Evolutionary conservation across 2,797 vertebrate species (phyloP).

Genomic region (Geotrypetes seraphini): DNA sequence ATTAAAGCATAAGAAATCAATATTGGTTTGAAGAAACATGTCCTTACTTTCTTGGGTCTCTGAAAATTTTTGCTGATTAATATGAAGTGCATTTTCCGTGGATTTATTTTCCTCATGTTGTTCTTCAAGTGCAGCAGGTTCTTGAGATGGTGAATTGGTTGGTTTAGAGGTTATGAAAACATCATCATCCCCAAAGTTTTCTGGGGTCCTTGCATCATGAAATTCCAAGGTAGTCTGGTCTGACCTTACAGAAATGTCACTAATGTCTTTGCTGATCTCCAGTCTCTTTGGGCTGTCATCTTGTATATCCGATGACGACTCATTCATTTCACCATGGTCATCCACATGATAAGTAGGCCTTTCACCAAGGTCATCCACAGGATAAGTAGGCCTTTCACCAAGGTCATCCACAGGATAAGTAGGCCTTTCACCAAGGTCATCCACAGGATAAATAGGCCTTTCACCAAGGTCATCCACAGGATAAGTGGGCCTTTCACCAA

Average conservation of each 20-base stretch:
- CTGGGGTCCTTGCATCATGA: conserved; percentile 61
- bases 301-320: conserved; percentile 9
- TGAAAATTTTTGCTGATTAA: conserved; percentile 4
- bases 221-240: conserved; percentile 72
- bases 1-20: too few relatives aligned
- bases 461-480: conserved; percentile 13
- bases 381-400: neutral
- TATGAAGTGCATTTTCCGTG: neutral
- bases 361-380: conserved; percentile 13
- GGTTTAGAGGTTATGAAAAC: conserved; percentile 36
- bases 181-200: conserved; percentile 43
- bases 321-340: conserved; percentile 13
- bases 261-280: conserved; percentile 53
- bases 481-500: conserved; percentile 8
- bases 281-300: conserved; percentile 23
- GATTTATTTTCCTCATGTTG: neutral
- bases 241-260: conserved; percentile 51
- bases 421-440: neutral
- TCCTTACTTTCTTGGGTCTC: conserved; percentile 11
- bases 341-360: too few relatives aligned
- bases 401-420: conserved; percentile 6
- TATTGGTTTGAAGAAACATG: too few relatives aligned
- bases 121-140: conserved; percentile 8
- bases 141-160: conserved; percentile 12
- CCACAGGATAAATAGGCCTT: conserved; percentile 4